Base-by-base conservation (phyloP, 2,888 invertebrate genomes). In the Ichneumon xanthorius region DNA sequence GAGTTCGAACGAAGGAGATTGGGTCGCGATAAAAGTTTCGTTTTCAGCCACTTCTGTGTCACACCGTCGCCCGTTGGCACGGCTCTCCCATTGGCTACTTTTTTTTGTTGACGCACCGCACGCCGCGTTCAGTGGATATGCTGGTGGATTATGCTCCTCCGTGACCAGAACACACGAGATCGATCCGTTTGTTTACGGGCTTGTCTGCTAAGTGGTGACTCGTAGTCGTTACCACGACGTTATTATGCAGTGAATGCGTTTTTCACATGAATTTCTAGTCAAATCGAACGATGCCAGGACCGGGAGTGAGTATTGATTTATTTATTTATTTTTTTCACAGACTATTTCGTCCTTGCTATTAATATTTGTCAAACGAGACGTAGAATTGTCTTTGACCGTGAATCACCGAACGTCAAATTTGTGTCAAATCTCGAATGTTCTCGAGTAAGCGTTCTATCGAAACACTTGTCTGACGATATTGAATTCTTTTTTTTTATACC, bases 101-200 rank as follows among this genome's bases (percentile, higher is more conserved):
- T 45, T 11, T 22, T 55, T 58, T 58, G 58, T 58, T 55, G 19
- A n/a, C 58, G 22, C 22, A 22, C 16, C n/a, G 53, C 19, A 19
- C 37, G 71, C 33, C 33, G 33, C 53, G 40, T 65, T 65, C 37
- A 45, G 14, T 45, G 45, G 45, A 14, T 45, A 45, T 26, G 26
- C 26, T 26, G 26, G 26, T 26, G 26, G 26, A 45, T 45, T 65
- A 37, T n/a, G 37, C 22, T n/a, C 19, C 19, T 65, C 33, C 33
- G 33, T 33, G n/a, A 3, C 37, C 30, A 30, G 40, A 33, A 22
- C 40, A 67, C 22, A 48, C 48, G 50, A 80, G 84, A 90, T 90
- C 88, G 90, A 90, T 90, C 89, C 88, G 90, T 91, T 91, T 91
- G 90, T 90, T 90, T 90, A 91, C 88, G 85, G 88, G 87, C 86